These are phyloP conservation scores for Sebastes minor DNA, from an alignment of 2,797 vertebrate species.

Conservation along the genomic window DNA sequence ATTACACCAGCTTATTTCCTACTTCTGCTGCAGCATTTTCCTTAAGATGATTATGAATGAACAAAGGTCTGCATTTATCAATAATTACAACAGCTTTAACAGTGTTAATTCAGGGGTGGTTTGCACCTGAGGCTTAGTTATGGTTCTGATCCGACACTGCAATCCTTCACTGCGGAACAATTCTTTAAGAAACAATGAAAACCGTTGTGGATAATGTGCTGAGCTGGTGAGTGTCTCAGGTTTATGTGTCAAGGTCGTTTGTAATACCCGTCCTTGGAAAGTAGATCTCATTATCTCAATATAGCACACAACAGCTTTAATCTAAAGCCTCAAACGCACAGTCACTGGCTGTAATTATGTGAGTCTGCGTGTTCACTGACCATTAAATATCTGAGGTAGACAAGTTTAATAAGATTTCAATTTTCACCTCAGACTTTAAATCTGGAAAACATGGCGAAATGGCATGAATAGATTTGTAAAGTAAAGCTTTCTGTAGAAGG, in stretches of 20 bases:
- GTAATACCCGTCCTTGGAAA: slow-evolving; percentile 32
- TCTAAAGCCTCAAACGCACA: slow-evolving; percentile 52
- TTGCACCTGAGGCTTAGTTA: slow-evolving; percentile 65
- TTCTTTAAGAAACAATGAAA: slow-evolving; percentile 52
- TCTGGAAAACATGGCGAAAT: background rate
- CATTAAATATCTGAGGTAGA: slow-evolving; percentile 7
- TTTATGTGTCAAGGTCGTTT: slow-evolving; percentile 54
- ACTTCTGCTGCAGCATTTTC: slow-evolving; percentile 7
- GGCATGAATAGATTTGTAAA: no score
- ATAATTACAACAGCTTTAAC: slow-evolving; percentile 39
- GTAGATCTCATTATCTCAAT: slow-evolving; percentile 72
- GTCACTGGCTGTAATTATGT: background rate
- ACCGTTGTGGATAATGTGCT: slow-evolving; percentile 27
- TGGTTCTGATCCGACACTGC: slow-evolving; percentile 2
- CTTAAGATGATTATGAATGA: slow-evolving; percentile 60
- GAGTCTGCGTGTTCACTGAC: background rate
- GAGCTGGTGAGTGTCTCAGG: background rate
- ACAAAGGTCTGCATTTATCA: slow-evolving; percentile 72
- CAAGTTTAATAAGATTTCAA: slow-evolving; percentile 28
- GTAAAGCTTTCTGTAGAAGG: no score
- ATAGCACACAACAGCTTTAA: slow-evolving; percentile 55
- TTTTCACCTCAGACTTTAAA: slow-evolving; percentile 12
- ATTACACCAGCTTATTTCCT: slow-evolving; percentile 40
- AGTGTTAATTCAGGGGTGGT: slow-evolving; percentile 44
- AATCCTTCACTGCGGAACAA: background rate